These are phyloP conservation scores for Hiodon alosoides DNA, from an alignment of 2,113 vertebrate species.

Conservation along the genomic window DNA sequence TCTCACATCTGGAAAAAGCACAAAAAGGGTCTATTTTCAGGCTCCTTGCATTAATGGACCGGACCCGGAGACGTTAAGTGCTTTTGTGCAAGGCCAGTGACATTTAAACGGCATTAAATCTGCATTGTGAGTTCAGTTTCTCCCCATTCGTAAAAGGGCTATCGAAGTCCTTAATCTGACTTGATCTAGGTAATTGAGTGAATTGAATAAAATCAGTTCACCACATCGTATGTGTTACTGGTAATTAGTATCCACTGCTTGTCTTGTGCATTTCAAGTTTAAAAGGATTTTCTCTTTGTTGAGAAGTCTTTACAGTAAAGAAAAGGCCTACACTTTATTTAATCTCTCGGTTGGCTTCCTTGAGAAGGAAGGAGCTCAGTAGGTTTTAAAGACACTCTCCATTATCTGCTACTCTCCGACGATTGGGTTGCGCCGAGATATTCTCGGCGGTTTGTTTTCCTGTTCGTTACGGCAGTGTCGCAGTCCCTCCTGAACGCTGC, in stretches of 20 bases:
- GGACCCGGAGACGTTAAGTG: neutral
- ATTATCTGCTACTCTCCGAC: neutral
- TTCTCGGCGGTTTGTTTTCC: neutral
- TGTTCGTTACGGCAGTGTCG: neutral
- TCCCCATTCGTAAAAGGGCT: neutral
- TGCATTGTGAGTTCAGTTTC: slow-evolving; percentile 3
- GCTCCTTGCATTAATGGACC: neutral
- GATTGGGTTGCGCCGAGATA: neutral
- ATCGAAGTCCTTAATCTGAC: too few relatives aligned
- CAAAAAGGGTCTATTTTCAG: slow-evolving; percentile 32
- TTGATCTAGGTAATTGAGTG: too few relatives aligned
- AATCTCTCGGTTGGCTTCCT: slow-evolving; percentile 35
- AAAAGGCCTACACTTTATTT: slow-evolving; percentile 35
- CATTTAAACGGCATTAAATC: neutral
- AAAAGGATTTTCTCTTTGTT: neutral
- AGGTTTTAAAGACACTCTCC: slow-evolving; percentile 26
- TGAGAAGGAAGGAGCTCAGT: slow-evolving; percentile 37
- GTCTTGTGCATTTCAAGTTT: neutral
- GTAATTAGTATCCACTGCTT: neutral
- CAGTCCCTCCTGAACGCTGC: neutral
- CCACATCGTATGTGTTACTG: too few relatives aligned
- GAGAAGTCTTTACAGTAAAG: too few relatives aligned
- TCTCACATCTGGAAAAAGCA: slow-evolving; percentile 61
- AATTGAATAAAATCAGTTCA: too few relatives aligned
- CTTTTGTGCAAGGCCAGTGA: neutral